A percentile compares a stretch with the other conserved stretches of the same genome.
These are phyloP conservation scores for Halcyon chelicuti DNA, from an alignment of 2,797 vertebrate species.

Conservation along the genomic window DNA sequence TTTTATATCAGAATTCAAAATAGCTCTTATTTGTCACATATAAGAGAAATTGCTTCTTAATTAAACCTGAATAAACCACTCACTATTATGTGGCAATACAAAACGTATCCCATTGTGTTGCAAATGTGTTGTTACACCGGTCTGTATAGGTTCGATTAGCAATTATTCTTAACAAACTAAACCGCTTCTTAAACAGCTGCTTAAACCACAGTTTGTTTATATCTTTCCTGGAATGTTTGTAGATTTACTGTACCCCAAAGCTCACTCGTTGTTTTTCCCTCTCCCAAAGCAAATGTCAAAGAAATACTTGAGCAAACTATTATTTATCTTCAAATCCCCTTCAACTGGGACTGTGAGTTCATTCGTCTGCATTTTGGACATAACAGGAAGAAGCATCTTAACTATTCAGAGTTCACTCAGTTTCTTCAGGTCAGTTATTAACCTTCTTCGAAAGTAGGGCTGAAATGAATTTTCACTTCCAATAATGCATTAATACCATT, in stretches of 20 bases:
- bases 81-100: constrained; percentile 70
- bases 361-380: constrained; percentile 96
- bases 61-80: constrained; percentile 80
- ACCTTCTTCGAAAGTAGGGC: constrained; percentile 11
- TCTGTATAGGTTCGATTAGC: constrained; percentile 57
- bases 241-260: constrained; percentile 30
- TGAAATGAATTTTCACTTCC: neutral
- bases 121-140: constrained; percentile 64
- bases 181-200: constrained; percentile 55
- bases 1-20: constrained; percentile 78
- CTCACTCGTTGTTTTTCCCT: constrained; percentile 74
- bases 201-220: constrained; percentile 66
- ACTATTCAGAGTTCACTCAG: constrained; percentile 96
- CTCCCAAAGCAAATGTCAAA: constrained; percentile 90
- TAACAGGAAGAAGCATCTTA: constrained; percentile 93
- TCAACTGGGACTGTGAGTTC: constrained; percentile 99
- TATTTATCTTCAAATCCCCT: constrained; percentile 97
- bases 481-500: neutral
- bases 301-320: constrained; percentile 98
- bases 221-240: constrained; percentile 70
- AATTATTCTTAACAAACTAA: constrained; percentile 70
- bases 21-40: constrained; percentile 74
- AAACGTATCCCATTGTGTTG: constrained; percentile 67
- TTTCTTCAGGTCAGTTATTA: constrained; percentile 91
- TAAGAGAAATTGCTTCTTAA: constrained; percentile 80